Base-by-base conservation (phyloP, 2,888 invertebrate species). In the Xanthorhoe spadicearia region DNA sequence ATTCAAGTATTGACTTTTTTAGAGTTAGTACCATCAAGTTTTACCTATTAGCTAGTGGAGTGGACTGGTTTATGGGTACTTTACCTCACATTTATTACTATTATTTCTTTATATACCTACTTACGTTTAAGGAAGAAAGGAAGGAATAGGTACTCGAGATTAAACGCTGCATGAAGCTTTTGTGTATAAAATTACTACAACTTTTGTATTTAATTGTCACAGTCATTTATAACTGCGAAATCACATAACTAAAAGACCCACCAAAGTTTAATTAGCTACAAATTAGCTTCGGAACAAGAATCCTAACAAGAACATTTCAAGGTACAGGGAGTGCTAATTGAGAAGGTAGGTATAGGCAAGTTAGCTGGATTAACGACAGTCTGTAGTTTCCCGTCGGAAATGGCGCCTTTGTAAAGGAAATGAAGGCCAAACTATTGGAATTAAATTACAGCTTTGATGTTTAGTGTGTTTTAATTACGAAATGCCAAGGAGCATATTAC, bases 391-490 rank as follows among this genome's bases (percentile, higher is more conserved):
- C 49, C 60, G 28, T 58, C 59, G 73, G 66, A 73, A 70, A 60
- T 32, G 57, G 48, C 68, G 68, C 59, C 72, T 75, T 74, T 74
- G 74, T 63, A 60, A 60, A 69, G 78, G 74, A 78, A 80, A 81
- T 79, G 18, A 77, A 75, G 74, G 66, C 77, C 62, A 70, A 66
- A 61, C 63, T 61, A 63, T 56, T 56, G 66, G 66, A 73, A 68
- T 71, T 74, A 64, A 66, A 38, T 38, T 38, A 38, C 19, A 56
- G 63, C 68, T 68, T 68, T 66, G 62, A 55, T 60, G 55, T 46
- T 35, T 8, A 32, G 23, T 35, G 1, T 23, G 8, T 18, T 46
- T 9, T 46, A 49, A 49, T 48, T 57, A n/a, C 3, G 18, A 58
- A 19, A 23, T 56, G 23, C 15, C 18, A 49, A 46, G 46, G 6